Percentiles rank a stretch among this genome's conserved stretches.
Conservation (phyloP, 2,888 invertebrate genomes). For the Platycheirus rosarum region DNA sequence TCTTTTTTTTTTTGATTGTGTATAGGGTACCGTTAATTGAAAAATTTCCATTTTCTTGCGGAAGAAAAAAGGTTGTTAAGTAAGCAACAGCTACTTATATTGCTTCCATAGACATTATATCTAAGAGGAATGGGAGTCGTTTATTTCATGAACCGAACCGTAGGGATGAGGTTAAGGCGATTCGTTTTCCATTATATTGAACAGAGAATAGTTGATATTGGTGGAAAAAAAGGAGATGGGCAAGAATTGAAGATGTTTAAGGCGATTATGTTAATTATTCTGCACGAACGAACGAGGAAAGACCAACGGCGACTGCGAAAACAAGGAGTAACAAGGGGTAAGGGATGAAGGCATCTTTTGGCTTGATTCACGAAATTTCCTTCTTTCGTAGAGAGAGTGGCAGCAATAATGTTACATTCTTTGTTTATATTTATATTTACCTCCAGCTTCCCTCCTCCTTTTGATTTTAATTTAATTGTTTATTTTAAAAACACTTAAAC, state of each 20-base stretch:
- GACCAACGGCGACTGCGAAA: neutral
- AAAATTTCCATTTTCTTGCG: constrained; percentile 72
- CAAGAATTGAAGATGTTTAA: constrained; percentile 58
- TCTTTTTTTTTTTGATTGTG: constrained; percentile 30
- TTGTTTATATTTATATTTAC: neutral
- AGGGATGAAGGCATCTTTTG: neutral
- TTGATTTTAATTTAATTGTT: constrained; percentile 56
- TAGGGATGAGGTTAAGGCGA: neutral
- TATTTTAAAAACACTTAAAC: constrained; percentile 50
- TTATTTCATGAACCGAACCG: constrained; percentile 15
- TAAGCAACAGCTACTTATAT: constrained; percentile 73
- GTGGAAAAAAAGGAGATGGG: constrained; percentile 11
- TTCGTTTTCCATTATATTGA: constrained; percentile 64
- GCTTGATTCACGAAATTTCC: constrained; percentile 1
- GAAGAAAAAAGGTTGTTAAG: constrained; percentile 53
- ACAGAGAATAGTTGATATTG: constrained; percentile 64
- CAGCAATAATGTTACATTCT: constrained; percentile 15
- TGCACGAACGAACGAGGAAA: constrained; percentile 25
- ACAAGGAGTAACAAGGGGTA: neutral
- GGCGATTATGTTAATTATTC: constrained; percentile 72
- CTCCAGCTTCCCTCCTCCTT: neutral
- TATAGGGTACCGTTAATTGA: constrained; percentile 68
- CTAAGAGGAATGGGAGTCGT: constrained; percentile 26
- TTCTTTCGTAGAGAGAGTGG: constrained; percentile 11
- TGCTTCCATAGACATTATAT: constrained; percentile 46